Conservation (phyloP, 1,140 invertebrate genomes). For the Drosophila mojavensis region DNA sequence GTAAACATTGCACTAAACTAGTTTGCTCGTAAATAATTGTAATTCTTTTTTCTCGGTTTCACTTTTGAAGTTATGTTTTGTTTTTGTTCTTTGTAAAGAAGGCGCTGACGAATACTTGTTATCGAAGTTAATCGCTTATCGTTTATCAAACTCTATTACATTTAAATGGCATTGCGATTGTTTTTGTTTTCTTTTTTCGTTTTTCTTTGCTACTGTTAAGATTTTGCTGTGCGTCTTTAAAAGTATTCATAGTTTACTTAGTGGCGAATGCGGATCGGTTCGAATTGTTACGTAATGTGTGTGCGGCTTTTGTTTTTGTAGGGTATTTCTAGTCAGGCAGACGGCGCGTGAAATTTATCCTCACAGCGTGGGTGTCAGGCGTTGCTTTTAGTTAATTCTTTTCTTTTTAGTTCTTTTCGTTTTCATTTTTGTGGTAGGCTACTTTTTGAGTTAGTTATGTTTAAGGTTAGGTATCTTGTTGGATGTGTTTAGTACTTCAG, state of each 20-base stretch:
- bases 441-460: slow-evolving; percentile 31
- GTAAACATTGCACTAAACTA: slow-evolving; percentile 58
- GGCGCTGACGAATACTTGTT: slow-evolving; percentile 33
- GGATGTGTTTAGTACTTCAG: slow-evolving; percentile 27
- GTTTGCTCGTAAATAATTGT: slow-evolving; percentile 62
- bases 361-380: slow-evolving; percentile 33
- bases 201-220: slow-evolving; percentile 34
- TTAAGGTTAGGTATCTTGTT: slow-evolving; percentile 22
- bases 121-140: slow-evolving; percentile 9
- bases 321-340: slow-evolving; percentile 31
- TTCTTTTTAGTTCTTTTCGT: background rate
- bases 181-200: slow-evolving; percentile 34
- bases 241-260: slow-evolving; percentile 30
- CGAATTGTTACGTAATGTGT: slow-evolving; percentile 15
- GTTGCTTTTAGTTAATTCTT: slow-evolving; percentile 9
- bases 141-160: slow-evolving; percentile 27
- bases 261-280: slow-evolving; percentile 24
- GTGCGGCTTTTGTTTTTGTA: slow-evolving; percentile 12
- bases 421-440: slow-evolving; percentile 5
- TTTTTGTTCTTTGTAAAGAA: slow-evolving; percentile 52
- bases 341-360: slow-evolving; percentile 43
- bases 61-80: slow-evolving; percentile 11
- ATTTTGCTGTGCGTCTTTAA: slow-evolving; percentile 57
- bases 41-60: slow-evolving; percentile 23
- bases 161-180: slow-evolving; percentile 49